Conservation (phyloP, 2,113 vertebrate species). For the Pundamilia nyererei region DNA sequence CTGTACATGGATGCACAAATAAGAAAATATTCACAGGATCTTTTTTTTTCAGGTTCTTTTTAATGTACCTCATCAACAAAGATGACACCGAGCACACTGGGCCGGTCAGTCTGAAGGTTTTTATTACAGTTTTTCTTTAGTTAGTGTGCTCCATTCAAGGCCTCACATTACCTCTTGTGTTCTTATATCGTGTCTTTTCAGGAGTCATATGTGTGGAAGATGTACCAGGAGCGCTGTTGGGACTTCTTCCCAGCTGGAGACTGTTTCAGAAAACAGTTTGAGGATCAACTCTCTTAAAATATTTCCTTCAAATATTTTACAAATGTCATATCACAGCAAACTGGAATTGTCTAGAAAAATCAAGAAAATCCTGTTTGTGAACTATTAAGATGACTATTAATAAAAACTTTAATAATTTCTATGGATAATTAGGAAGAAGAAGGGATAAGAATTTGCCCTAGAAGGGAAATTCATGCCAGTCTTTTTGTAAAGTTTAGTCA, state of each 20-base stretch:
- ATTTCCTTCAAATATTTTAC: neutral
- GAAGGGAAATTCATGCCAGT: neutral
- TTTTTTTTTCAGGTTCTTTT: slow-evolving; percentile 79
- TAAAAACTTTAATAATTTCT: neutral
- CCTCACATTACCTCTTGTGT: neutral
- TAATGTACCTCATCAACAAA: slow-evolving; percentile 94
- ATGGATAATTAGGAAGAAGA: neutral
- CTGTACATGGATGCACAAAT: neutral
- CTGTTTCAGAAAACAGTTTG: slow-evolving; percentile 78
- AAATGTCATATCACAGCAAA: neutral
- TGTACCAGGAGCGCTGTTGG: slow-evolving; percentile 78
- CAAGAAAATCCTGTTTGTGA: neutral
- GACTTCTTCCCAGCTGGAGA: slow-evolving; percentile 77
- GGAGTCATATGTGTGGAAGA: slow-evolving; percentile 79
- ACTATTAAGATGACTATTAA: neutral
- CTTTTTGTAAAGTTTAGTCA: neutral
- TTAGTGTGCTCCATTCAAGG: neutral
- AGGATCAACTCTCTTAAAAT: slow-evolving; percentile 71
- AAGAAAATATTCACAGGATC: neutral
- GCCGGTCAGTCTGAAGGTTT: slow-evolving; percentile 71
- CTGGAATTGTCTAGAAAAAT: neutral
- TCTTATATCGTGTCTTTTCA: neutral
- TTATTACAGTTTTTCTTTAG: neutral
- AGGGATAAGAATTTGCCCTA: neutral
- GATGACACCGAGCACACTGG: slow-evolving; percentile 92